These are phyloP conservation scores for Dendropsophus ebraccatus DNA, from an alignment of 2,113 vertebrate species.

Conservation along the genomic window DNA sequence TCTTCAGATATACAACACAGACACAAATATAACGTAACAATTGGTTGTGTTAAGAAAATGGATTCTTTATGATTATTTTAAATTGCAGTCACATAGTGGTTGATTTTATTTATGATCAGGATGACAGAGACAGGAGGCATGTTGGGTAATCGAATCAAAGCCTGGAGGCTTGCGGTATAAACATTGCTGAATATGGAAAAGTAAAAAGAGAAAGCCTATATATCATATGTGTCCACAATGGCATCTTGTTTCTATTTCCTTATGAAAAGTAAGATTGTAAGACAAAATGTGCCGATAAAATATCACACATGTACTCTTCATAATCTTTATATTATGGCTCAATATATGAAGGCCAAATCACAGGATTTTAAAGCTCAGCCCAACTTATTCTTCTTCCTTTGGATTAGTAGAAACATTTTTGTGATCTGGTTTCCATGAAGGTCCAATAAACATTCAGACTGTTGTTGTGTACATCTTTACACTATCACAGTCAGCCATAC, in stretches of 20 bases:
- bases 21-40: background rate
- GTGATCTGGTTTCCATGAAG: no score
- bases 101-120: constrained; percentile 28
- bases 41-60: constrained; percentile 18
- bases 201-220: background rate
- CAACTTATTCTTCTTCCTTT: no score
- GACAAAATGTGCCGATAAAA: background rate
- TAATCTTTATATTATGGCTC: background rate
- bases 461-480: no score
- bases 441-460: no score
- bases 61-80: constrained; percentile 18
- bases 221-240: background rate
- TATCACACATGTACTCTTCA: background rate
- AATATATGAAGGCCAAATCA: background rate
- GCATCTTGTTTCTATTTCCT: background rate
- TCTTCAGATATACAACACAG: constrained; percentile 4
- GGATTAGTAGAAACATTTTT: no score
- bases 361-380: no score
- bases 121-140: constrained; percentile 13
- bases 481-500: no score
- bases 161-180: background rate
- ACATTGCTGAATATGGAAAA: constrained; percentile 7
- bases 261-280: background rate
- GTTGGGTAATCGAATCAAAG: background rate
- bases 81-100: constrained; percentile 3